Conservation (phyloP, 1,140 invertebrate species). For the Ostrea denselamellosa region DNA sequence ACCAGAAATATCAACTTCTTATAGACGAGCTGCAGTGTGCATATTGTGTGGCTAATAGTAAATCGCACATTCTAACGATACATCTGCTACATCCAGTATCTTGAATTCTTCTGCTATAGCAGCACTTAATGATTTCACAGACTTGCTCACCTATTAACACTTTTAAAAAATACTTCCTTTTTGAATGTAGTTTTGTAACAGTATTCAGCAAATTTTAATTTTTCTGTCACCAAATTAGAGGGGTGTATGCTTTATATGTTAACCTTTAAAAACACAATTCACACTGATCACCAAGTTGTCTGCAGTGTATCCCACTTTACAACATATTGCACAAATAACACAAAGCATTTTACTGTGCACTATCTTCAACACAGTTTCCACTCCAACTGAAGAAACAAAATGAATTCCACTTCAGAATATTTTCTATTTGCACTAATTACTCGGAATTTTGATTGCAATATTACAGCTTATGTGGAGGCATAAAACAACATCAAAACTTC, state of each 20-base stretch:
- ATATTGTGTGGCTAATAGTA: too few species aligned
- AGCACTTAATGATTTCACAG: not conserved
- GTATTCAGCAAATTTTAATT: too few species aligned
- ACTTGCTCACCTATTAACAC: not conserved
- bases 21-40: too few species aligned
- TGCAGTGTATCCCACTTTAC: not conserved
- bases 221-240: too few species aligned
- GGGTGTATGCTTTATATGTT: too few species aligned
- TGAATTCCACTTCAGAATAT: constrained; percentile 20
- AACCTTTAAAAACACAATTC: too few species aligned
- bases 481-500: not conserved
- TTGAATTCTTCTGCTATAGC: not conserved
- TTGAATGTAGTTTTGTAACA: too few species aligned
- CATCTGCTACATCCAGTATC: not conserved
- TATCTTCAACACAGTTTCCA: not conserved
- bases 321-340: constrained; percentile 1
- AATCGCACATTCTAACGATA: not conserved
- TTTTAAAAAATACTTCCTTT: not conserved
- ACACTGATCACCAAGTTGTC: not conserved
- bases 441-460: not conserved
- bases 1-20: too few species aligned
- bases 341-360: not conserved
- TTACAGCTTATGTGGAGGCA: not conserved
- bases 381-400: not conserved
- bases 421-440: not conserved